Percentiles rank a stretch among this genome's conserved stretches.
phyloP scores from a whole-genome alignment of 1,140 invertebrate genomes.

The Microplitis demolitor region DNA sequence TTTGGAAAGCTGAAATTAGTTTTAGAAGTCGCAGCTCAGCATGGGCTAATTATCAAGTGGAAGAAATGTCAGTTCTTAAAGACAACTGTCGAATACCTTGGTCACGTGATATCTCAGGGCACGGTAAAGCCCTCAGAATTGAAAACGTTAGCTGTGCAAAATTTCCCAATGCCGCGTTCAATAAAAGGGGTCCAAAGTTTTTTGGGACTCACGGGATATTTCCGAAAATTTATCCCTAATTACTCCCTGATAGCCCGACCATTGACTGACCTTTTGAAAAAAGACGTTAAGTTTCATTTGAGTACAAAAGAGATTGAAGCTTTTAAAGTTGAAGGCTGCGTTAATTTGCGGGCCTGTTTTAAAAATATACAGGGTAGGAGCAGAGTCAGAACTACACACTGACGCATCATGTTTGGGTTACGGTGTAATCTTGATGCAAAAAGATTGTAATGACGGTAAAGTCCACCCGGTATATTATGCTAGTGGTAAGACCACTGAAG shows the following conservation, averaged over 20 bases:
- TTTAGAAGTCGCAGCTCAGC: constrained; percentile 19
- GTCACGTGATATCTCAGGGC: no score
- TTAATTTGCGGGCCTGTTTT: constrained; percentile 16
- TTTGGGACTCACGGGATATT: constrained; percentile 16
- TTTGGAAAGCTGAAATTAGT: constrained; percentile 31
- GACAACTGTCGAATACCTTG: no score
- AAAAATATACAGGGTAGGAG: constrained; percentile 9
- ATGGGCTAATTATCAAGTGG: constrained; percentile 26
- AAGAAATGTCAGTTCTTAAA: constrained; percentile 20
- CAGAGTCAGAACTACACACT: constrained; percentile 37
- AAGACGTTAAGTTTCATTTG: constrained; percentile 26
- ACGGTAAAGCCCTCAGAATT: no score
- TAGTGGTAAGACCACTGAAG: constrained; percentile 19
- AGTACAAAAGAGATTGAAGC: constrained; percentile 10
- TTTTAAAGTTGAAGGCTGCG: constrained; percentile 12
- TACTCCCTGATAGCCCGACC: constrained; percentile 30
- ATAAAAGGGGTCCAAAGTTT: no score
- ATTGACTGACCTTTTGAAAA: constrained; percentile 25
- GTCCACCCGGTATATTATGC: constrained; percentile 31
- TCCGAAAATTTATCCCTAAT: constrained; percentile 31
- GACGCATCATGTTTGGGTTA: constrained; percentile 43
- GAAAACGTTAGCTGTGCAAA: no score
- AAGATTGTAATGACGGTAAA: constrained; percentile 10
- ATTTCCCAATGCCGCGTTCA: no score
- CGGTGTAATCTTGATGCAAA: constrained; percentile 42